Evolutionary conservation across 2,888 invertebrate genomes (phyloP), one percentile per base, ranked within the genome.

Genomic region (Mantis religiosa): DNA sequence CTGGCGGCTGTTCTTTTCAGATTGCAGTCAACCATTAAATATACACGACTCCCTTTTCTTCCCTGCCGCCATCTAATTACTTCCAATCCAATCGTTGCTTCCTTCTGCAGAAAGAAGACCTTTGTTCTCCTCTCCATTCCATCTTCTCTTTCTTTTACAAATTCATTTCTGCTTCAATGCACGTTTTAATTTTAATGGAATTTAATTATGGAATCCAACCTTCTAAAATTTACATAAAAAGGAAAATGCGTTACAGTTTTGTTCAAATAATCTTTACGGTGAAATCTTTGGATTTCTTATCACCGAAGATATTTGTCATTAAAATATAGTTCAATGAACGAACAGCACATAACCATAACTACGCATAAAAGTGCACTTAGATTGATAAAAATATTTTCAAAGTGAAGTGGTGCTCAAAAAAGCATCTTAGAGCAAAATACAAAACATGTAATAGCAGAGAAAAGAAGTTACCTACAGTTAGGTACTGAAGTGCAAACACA

Each of bases 11-110:
- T 87, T 87, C 86, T 41, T 34, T 87, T 87, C 14, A n/a, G 25
- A 85, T 28, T 85, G 27, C 87, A 87, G 87, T 87, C 87, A 87
- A 34, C 82, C 82, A 87, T 87, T 34, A 82, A 87, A 87, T 82
- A 82, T 81, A 87, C 81, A 87, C 82, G 41, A 82, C 30, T 87
- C 87, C 20, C 54, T 15, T 71, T 25, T 71, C 54, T 71, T 87
- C 82, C 30, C 28, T 28, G 81, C 82, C 82, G 28, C 82, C 41
- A 87, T 87, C 87, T 34, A 87, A 87, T 87, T 82, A 87, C 82
- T 87, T 87, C 87, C 87, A 87, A 87, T 87, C 87, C 82, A 87
- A 34, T 7, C n/a, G 82, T 14, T 86, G 28, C 81, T 82, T 87
- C 82, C 82, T 87, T 71, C 54, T 20, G 54, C 54, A 71, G 54